phyloP scores from a whole-genome alignment of 2,113 vertebrate species.

The Geothlypis trichas region DNA sequence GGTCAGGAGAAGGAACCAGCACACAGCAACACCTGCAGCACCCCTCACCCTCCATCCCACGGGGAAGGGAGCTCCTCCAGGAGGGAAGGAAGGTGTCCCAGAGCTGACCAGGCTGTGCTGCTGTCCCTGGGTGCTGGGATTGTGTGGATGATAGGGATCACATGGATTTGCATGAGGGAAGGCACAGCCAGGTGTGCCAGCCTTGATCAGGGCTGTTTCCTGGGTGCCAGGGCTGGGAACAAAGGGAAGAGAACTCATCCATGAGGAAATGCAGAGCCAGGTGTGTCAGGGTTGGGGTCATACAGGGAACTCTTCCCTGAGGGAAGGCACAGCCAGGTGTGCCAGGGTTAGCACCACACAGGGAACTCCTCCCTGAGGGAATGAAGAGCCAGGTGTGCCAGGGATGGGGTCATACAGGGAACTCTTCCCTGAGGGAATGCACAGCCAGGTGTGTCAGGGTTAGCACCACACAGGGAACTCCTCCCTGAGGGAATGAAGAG shows the following conservation, averaged over 20 bases:
- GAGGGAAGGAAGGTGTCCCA: not conserved
- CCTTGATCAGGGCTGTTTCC: too few species aligned
- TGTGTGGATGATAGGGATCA: not conserved
- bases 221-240: too few species aligned
- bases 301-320: too few species aligned
- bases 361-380: too few species aligned
- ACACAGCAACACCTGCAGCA: not conserved
- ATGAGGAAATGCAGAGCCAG: not conserved
- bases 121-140: not conserved
- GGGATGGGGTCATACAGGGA: too few species aligned
- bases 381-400: too few species aligned
- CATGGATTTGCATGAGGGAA: not conserved
- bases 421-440: too few species aligned
- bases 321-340: not conserved
- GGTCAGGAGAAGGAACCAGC: not conserved
- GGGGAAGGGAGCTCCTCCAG: rapidly evolving
- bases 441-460: too few species aligned
- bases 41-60: rapidly evolving
- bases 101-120: not conserved
- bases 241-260: too few species aligned
- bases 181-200: not conserved
- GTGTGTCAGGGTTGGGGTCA: not conserved
- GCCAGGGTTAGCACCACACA: too few species aligned
- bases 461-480: too few species aligned
- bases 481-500: too few species aligned